These are phyloP conservation scores for Syngnathoides biaculeatus DNA, from an alignment of 2,113 vertebrate species.

Conservation along the genomic window DNA sequence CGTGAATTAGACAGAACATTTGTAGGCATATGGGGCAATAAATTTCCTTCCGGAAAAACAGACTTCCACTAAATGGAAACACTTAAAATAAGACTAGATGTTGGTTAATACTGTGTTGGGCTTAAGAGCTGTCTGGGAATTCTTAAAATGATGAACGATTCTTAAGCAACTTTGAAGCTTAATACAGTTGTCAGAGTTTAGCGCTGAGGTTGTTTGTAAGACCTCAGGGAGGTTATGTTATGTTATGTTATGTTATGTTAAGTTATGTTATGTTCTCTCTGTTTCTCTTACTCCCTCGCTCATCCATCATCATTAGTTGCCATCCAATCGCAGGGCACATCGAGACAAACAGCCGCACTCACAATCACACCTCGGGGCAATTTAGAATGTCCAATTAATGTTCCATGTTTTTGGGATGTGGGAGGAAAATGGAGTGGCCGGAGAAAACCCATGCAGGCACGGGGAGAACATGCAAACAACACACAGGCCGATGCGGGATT, in stretches of 20 bases:
- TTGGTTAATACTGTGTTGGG: constrained; percentile 70
- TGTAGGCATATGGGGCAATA: constrained; percentile 1
- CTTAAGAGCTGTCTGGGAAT: constrained; percentile 60
- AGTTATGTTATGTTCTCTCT: too few relatives aligned
- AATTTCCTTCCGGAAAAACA: background rate
- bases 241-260: background rate
- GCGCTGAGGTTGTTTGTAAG: background rate
- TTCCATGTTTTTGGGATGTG: too few relatives aligned
- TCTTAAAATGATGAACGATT: constrained; percentile 62
- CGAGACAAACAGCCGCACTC: too few relatives aligned
- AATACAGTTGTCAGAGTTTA: constrained; percentile 18
- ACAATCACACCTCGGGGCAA: too few relatives aligned
- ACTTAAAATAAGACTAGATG: constrained; percentile 38
- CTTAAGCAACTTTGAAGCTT: constrained; percentile 43
- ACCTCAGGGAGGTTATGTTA: constrained; percentile 6
- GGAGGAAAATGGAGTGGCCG: too few relatives aligned
- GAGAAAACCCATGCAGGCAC: too few relatives aligned
- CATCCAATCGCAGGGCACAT: too few relatives aligned
- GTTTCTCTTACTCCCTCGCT: too few relatives aligned
- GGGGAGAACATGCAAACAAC: too few relatives aligned
- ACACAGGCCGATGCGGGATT: too few relatives aligned
- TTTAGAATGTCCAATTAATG: too few relatives aligned
- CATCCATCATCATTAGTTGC: too few relatives aligned
- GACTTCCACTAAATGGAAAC: background rate
- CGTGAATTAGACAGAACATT: constrained; percentile 3